Evolutionary conservation across 2,888 invertebrate genomes (phyloP).

Genomic region (Pheosia tremula): DNA sequence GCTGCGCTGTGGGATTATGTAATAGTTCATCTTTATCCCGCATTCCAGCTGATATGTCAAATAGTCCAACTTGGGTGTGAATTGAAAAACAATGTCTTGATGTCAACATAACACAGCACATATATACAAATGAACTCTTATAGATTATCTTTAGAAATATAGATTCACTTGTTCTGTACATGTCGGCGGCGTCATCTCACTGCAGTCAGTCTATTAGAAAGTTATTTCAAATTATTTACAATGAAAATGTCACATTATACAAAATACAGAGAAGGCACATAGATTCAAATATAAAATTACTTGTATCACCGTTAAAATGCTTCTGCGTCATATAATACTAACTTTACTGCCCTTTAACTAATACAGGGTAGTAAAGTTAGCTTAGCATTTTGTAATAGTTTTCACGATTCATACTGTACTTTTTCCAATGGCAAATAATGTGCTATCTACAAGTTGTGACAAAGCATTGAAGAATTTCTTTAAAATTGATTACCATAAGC

Average conservation of each 20-base stretch:
- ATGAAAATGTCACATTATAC: slow-evolving; percentile 19
- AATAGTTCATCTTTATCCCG: too few species aligned
- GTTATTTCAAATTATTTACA: slow-evolving; percentile 29
- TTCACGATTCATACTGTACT: too few species aligned
- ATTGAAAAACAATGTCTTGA: neutral
- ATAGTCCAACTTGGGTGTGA: too few species aligned
- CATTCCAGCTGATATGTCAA: too few species aligned
- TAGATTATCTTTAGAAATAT: neutral
- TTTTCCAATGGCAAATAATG: neutral
- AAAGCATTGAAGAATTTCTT: slow-evolving; percentile 1
- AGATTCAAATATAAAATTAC: slow-evolving; percentile 6
- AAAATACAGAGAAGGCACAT: slow-evolving; percentile 23
- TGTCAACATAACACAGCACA: neutral
- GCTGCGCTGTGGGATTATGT: too few species aligned
- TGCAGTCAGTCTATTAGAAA: slow-evolving; percentile 6
- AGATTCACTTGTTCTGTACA: neutral
- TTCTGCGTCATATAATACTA: neutral
- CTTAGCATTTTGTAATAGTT: too few species aligned
- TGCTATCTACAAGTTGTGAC: slow-evolving; percentile 4
- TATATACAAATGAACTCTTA: slow-evolving; percentile 1
- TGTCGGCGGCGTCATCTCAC: neutral
- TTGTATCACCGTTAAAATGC: neutral
- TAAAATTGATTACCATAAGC: slow-evolving; percentile 5
- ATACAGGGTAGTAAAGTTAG: too few species aligned
- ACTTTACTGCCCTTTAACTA: too few species aligned